Evolutionary conservation across 1,140 invertebrate genomes (phyloP), one percentile per base, ranked within the genome.

Genomic region (Bombus impatiens): DNA sequence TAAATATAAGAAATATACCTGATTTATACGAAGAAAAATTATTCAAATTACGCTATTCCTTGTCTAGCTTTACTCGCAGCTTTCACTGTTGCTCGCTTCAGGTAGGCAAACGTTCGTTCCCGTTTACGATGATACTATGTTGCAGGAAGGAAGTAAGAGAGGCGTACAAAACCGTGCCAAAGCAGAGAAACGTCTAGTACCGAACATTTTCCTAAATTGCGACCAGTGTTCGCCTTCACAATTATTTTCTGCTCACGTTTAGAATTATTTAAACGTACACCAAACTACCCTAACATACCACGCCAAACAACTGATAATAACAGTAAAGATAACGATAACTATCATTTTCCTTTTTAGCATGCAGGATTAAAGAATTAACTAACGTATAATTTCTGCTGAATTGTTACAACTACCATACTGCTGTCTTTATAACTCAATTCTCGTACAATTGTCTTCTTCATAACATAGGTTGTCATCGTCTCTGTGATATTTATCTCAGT

Each of bases 91-190:
- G 4, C 32, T 42, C 22, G 72, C 59, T 47, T 62, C 59, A 67
- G 42, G 59, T 83, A 83, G 59, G 72, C 59, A 77, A 28, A 77
- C 57, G 68, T 62, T 83, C 72, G 59, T 83, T 83, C 71, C 59
- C 72, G 72, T 83, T 83, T 83, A 83, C 59, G 81, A 83, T 32
- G 32, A 67, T 65, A 65, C 40, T 42, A 35, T 35, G 42, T 65
- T 79, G 78, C 62, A 68, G 59, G 32, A 67, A 79, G 78, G 62
- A 79, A 79, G 62, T 79, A 32, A 44, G 40, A 79, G n/a, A 47
- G 47, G 28, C 40, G 42, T 32, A 15, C 77, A 79, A 42, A 79
- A 67, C 42, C 62, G 42, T 47, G 78, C 40, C 78, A 67, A 65
- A 79, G 42, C 78, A 44, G 59, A 78, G 40, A 42, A 79, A 79